Conservation (phyloP, 2,888 invertebrate species). For the Coelopa pilipes region DNA sequence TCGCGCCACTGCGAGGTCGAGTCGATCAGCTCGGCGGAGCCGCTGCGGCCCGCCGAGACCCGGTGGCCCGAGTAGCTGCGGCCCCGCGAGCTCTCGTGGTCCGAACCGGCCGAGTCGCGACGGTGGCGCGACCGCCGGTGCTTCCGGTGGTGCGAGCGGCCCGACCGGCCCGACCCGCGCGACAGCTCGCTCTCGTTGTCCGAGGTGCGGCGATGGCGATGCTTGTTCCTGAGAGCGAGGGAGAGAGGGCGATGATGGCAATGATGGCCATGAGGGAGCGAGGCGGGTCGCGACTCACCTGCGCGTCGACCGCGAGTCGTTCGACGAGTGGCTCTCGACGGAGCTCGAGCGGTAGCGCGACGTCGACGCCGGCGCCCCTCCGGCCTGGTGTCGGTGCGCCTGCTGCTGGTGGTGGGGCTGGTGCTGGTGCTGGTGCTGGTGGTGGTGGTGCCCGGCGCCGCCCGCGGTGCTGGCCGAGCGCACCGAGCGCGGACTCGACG, state of each 20-base stretch:
- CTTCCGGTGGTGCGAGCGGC: constrained; percentile 79
- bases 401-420: constrained; percentile 54
- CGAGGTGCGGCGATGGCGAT: constrained; percentile 83
- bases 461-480: constrained; percentile 73
- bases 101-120: constrained; percentile 75
- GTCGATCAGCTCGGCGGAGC: constrained; percentile 79
- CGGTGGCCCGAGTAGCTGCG: constrained; percentile 67
- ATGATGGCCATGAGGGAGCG: neutral
- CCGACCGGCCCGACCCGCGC: constrained; percentile 83
- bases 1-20: constrained; percentile 91
- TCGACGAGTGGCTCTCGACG: constrained; percentile 90
- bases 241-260: neutral
- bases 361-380: constrained; percentile 43
- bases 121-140: constrained; percentile 77
- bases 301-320: constrained; percentile 82
- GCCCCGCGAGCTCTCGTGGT: constrained; percentile 73
- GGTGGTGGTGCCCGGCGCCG: constrained; percentile 54
- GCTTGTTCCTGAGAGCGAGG: constrained; percentile 72
- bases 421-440: constrained; percentile 55
- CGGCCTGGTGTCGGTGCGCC: constrained; percentile 50
- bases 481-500: constrained; percentile 84
- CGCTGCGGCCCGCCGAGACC: constrained; percentile 62
- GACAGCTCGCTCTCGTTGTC: constrained; percentile 93
- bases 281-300: constrained; percentile 72
- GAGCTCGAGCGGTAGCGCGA: constrained; percentile 78